Conservation (phyloP, 2,888 invertebrate species). For the Seira ritae region DNA sequence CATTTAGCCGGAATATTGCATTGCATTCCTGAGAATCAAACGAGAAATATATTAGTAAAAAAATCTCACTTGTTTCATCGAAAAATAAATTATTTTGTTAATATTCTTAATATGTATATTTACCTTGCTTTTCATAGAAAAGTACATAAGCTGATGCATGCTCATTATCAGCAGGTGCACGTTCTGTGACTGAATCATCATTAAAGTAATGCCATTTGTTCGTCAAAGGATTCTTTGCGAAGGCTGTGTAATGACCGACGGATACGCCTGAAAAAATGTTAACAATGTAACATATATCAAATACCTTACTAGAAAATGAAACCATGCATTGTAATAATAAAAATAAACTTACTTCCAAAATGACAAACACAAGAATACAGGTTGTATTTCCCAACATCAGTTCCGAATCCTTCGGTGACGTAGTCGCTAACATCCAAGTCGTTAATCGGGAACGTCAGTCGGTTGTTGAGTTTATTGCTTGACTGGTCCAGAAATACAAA, state of each 20-base stretch:
- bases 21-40: constrained; percentile 39
- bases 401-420: constrained; percentile 75
- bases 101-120: not conserved
- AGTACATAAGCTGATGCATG: constrained; percentile 81
- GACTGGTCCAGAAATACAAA: constrained; percentile 81
- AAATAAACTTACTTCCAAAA: constrained; percentile 79
- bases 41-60: not conserved
- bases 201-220: constrained; percentile 81
- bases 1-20: constrained; percentile 49
- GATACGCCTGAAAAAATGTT: constrained; percentile 78
- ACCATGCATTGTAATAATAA: not conserved
- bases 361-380: constrained; percentile 82
- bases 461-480: constrained; percentile 81
- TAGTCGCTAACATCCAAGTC: constrained; percentile 78
- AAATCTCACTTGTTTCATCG: too few species aligned
- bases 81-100: constrained; percentile 27
- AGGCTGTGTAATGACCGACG: constrained; percentile 81
- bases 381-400: constrained; percentile 76
- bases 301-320: too few species aligned
- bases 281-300: too few species aligned
- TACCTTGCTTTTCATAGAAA: constrained; percentile 80
- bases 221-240: constrained; percentile 79
- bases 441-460: constrained; percentile 80
- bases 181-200: constrained; percentile 79
- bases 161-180: constrained; percentile 79